Conservation (phyloP, 2,888 invertebrate genomes). For the Andrena minutula region DNA sequence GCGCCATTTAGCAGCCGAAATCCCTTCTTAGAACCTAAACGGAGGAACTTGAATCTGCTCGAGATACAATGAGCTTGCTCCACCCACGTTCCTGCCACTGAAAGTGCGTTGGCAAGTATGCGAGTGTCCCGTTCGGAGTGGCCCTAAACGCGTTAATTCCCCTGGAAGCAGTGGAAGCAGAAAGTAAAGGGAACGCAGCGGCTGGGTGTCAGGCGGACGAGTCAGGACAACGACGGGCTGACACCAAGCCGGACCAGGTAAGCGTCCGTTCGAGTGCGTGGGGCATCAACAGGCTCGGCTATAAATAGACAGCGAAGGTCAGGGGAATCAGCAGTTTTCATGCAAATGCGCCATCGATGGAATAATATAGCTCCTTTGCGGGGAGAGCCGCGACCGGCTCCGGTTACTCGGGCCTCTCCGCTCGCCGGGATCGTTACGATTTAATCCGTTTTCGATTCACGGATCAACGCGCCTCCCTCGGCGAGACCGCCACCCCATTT, state of each 20-base stretch:
- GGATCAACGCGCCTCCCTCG: not conserved
- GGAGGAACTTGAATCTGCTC: no score
- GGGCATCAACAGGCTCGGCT: constrained; percentile 79
- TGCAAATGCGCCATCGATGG: constrained; percentile 82
- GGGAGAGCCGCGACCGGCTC: constrained; percentile 45
- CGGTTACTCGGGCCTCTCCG: constrained; percentile 27
- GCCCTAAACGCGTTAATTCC: not conserved
- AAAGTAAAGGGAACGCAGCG: not conserved
- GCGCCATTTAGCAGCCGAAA: no score
- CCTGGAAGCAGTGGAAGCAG: not conserved
- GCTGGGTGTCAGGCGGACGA: constrained; percentile 34
- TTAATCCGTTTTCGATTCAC: constrained; percentile 35
- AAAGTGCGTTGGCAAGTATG: no score
- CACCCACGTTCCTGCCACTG: no score
- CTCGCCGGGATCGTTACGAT: constrained; percentile 37
- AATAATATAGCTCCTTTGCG: constrained; percentile 80
- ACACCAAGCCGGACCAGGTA: constrained; percentile 70
- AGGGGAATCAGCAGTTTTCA: constrained; percentile 83
- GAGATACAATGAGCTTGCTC: no score
- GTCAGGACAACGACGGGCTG: constrained; percentile 44
- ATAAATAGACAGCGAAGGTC: constrained; percentile 83
- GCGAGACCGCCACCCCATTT: constrained; percentile 10
- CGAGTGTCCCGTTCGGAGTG: not conserved
- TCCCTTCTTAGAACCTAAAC: no score
- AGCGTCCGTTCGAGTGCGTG: constrained; percentile 77